These are phyloP conservation scores for Eurosta solidaginis DNA, from an alignment of 1,140 invertebrate genomes.

Conservation along the genomic window DNA sequence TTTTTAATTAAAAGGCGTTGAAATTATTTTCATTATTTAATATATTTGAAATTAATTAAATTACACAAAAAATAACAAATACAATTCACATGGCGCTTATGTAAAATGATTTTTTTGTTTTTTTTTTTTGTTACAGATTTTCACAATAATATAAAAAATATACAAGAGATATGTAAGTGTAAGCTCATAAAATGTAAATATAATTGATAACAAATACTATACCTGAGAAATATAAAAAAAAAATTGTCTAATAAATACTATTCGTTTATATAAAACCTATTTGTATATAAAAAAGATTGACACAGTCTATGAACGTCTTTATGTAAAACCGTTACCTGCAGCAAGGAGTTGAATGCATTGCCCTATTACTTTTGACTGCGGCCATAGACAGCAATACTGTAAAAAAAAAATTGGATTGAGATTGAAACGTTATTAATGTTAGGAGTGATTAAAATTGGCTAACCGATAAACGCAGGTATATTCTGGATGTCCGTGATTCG, in stretches of 20 bases:
- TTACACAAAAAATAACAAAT: not conserved
- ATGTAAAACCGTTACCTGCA: too few species aligned
- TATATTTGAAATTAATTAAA: not conserved
- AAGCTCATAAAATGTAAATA: not conserved
- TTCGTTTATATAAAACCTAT: not conserved
- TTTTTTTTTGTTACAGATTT: not conserved
- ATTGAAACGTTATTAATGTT: not conserved
- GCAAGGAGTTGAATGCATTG: too few species aligned
- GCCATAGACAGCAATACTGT: constrained; percentile 33
- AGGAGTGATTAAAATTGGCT: not conserved
- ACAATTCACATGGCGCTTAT: constrained; percentile 16
- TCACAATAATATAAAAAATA: not conserved
- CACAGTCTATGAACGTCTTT: too few species aligned
- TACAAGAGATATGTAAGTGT: not conserved
- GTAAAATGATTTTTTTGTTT: not conserved
- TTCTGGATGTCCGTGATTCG: constrained; percentile 35
- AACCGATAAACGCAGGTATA: constrained; percentile 35
- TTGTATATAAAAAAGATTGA: not conserved
- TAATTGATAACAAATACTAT: not conserved
- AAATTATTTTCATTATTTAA: not conserved
- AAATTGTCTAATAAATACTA: not conserved
- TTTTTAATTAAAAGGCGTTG: not conserved
- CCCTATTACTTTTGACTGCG: not conserved
- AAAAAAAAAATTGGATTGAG: not conserved
- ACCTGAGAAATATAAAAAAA: not conserved